Evolutionary conservation across 1,140 invertebrate genomes (phyloP).

Genomic region (Phymastichus coffea): DNA sequence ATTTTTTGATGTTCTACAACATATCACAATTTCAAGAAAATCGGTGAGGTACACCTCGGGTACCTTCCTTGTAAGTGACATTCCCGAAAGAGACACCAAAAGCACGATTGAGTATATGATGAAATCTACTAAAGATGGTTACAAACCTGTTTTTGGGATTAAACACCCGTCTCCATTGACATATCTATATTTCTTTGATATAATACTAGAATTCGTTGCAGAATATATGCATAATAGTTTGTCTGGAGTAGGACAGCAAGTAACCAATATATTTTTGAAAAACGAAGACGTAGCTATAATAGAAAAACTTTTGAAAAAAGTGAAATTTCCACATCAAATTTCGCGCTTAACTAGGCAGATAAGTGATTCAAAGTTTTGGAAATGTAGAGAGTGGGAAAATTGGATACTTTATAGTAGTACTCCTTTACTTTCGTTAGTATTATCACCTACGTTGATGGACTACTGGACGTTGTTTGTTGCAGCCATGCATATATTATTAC

Average conservation of each 20-base stretch:
- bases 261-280: too few species aligned
- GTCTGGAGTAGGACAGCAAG: too few species aligned
- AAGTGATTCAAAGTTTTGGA: slow-evolving; percentile 3
- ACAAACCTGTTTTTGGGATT: not conserved
- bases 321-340: too few species aligned
- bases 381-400: too few species aligned
- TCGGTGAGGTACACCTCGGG: too few species aligned
- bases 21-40: too few species aligned
- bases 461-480: slow-evolving; percentile 2
- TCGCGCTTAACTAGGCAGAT: not conserved
- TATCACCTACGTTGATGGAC: not conserved
- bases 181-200: not conserved
- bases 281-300: too few species aligned
- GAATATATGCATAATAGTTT: not conserved
- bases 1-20: too few species aligned
- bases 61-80: too few species aligned
- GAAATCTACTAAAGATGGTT: not conserved
- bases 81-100: not conserved
- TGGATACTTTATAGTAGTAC: not conserved
- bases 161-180: not conserved
- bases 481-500: slow-evolving; percentile 3
- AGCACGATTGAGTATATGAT: too few species aligned
- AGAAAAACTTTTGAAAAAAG: too few species aligned
- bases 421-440: not conserved
- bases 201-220: not conserved